phyloP scores from a whole-genome alignment of 2,797 vertebrate genomes.

The Vultur gryphus region DNA sequence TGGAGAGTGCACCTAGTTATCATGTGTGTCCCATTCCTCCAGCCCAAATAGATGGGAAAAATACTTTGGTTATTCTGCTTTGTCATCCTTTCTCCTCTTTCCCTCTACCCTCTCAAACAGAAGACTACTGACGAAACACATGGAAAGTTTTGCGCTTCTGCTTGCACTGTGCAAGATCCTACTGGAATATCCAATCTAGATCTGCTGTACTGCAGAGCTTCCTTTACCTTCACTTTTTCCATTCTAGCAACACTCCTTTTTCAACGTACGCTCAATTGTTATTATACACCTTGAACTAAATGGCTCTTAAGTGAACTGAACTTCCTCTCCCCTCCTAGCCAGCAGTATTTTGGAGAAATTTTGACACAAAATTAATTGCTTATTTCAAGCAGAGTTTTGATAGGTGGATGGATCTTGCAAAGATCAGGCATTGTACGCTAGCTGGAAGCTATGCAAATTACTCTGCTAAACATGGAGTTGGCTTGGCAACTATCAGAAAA shows the following conservation, averaged over 20 bases:
- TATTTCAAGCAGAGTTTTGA: not conserved
- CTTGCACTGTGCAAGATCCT: not conserved
- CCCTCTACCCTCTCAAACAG: not conserved
- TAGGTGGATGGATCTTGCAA: not conserved
- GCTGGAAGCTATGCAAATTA: not conserved
- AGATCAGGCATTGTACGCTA: not conserved
- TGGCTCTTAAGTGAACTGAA: not conserved
- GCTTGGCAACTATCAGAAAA: constrained; percentile 32
- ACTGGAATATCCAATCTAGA: not conserved
- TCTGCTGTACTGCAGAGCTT: not conserved
- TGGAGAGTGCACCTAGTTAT: not conserved
- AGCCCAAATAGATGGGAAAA: not conserved
- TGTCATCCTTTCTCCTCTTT: not conserved
- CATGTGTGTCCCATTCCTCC: not conserved
- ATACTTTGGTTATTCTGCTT: not conserved
- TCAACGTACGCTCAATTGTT: rapidly evolving
- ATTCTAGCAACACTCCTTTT: not conserved
- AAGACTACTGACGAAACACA: not conserved
- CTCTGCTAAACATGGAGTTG: not conserved
- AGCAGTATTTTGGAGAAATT: not conserved
- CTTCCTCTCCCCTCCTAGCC: not conserved
- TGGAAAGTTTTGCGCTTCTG: not conserved
- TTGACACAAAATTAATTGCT: not conserved
- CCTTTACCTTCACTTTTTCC: not conserved
- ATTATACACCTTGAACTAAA: not conserved